phyloP scores from a whole-genome alignment of 2,113 vertebrate genomes.

The Cisticola juncidis region DNA sequence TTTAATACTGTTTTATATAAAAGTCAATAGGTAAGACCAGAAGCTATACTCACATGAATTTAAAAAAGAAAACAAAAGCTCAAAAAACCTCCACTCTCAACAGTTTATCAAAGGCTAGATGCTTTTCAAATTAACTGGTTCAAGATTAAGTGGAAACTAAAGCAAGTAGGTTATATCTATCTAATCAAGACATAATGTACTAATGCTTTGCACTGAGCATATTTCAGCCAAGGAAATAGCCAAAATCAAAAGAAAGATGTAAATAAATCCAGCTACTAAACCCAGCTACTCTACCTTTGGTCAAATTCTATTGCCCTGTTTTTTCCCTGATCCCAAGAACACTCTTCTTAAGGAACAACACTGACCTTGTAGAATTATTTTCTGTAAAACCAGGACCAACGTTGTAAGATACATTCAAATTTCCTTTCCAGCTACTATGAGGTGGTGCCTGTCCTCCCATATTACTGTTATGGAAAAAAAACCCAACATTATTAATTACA shows the following conservation, averaged over 20 bases:
- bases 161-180: not conserved
- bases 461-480: conserved; percentile 71
- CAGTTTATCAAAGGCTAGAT: not conserved
- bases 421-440: conserved; percentile 86
- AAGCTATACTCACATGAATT: not conserved
- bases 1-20: not conserved
- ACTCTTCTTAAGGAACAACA: not conserved
- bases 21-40: not conserved
- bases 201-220: not conserved
- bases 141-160: not conserved
- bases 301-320: not conserved
- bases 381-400: conserved; percentile 86
- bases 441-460: conserved; percentile 87
- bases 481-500: not conserved
- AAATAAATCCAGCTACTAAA: not conserved
- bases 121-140: not conserved
- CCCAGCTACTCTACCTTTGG: not conserved
- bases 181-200: not conserved
- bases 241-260: not conserved
- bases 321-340: not conserved
- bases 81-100: not conserved
- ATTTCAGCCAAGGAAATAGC: not conserved
- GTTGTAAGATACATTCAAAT: conserved; percentile 85
- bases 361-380: conserved; percentile 78
- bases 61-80: not conserved